phyloP scores from a whole-genome alignment of 2,888 invertebrate genomes.

The Lepidochitona cinerea region DNA sequence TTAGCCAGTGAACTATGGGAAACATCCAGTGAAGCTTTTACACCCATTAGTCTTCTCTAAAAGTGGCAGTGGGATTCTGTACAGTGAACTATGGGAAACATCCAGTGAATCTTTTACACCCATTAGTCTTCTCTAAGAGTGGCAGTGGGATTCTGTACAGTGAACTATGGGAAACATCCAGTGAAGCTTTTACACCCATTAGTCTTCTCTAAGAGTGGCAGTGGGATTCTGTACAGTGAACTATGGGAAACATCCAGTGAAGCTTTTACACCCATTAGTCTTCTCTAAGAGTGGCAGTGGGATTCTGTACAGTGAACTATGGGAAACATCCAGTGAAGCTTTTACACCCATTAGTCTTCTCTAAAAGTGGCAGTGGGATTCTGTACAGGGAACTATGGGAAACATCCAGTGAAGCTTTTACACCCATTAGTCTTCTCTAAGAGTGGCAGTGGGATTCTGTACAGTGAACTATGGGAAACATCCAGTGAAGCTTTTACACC shows the following conservation, averaged over 20 bases:
- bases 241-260: background rate
- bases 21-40: conserved; percentile 48
- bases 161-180: conserved; percentile 55
- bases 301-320: conserved; percentile 51
- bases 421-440: too few relatives aligned
- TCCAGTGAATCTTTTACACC: too few relatives aligned
- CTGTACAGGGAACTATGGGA: too few relatives aligned
- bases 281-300: conserved; percentile 35
- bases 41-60: conserved; percentile 39
- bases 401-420: too few relatives aligned
- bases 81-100: background rate
- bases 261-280: too few relatives aligned
- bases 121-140: too few relatives aligned
- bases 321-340: conserved; percentile 55
- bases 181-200: conserved; percentile 44
- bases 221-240: background rate
- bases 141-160: conserved; percentile 56
- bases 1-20: conserved; percentile 56
- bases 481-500: too few relatives aligned
- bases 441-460: too few relatives aligned
- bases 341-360: conserved; percentile 45
- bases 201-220: conserved; percentile 25
- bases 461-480: too few relatives aligned
- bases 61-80: background rate
- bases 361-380: too few relatives aligned